Conservation (phyloP, 2,888 invertebrate genomes). For the Lycaena phlaeas region DNA sequence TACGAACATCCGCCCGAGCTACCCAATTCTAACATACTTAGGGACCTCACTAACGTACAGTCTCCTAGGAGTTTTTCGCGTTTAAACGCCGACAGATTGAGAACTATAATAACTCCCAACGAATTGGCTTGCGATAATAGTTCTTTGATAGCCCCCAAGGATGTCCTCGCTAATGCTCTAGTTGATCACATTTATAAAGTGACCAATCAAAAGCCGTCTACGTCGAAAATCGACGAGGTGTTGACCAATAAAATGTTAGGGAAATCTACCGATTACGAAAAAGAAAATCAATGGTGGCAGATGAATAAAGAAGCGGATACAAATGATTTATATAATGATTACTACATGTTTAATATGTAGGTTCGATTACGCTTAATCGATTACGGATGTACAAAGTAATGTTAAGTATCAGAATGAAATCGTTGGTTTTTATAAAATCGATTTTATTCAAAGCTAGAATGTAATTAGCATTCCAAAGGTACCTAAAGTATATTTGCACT, state of each 20-base stretch:
- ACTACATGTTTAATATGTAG: constrained; percentile 40
- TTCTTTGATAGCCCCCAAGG: constrained; percentile 55
- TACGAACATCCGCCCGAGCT: constrained; percentile 20
- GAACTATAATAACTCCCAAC: constrained; percentile 45
- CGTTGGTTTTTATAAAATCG: constrained; percentile 9
- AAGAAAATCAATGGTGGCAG: constrained; percentile 59
- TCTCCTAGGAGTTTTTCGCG: constrained; percentile 53
- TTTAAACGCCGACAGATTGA: constrained; percentile 55
- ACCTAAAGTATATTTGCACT: constrained; percentile 8
- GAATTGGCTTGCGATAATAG: constrained; percentile 45
- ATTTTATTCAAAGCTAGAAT: constrained; percentile 6
- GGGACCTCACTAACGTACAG: constrained; percentile 52
- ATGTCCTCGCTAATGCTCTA: constrained; percentile 56
- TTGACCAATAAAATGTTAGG: constrained; percentile 53
- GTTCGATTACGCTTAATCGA: not conserved
- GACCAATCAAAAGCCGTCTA: constrained; percentile 66
- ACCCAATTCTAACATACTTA: constrained; percentile 33
- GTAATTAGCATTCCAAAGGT: constrained; percentile 8
- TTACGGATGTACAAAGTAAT: not conserved
- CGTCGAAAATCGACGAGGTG: constrained; percentile 59
- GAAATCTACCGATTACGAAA: constrained; percentile 31
- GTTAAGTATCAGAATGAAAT: not conserved
- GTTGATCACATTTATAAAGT: constrained; percentile 68
- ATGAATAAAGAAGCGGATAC: constrained; percentile 37
- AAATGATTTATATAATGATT: constrained; percentile 48